phyloP scores from a whole-genome alignment of 2,797 vertebrate species.

The Pantherophis alleghaniensis region DNA sequence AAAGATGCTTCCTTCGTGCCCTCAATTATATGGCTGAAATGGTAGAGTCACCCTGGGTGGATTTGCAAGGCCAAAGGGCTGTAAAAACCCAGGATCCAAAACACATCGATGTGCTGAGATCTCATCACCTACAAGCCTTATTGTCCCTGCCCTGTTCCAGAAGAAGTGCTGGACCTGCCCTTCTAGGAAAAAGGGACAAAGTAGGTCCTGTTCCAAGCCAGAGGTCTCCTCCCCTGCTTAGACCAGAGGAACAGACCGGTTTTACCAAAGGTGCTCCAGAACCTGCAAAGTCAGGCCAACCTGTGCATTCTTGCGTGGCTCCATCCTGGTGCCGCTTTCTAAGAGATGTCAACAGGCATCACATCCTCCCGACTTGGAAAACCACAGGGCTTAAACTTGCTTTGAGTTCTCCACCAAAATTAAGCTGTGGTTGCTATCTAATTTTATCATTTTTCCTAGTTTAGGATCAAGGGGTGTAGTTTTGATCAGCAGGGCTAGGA shows the following conservation, averaged over 20 bases:
- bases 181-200: neutral
- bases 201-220: neutral
- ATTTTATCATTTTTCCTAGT: neutral
- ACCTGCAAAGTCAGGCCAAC: neutral
- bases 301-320: neutral
- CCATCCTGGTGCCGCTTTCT: neutral
- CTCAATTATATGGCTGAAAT: neutral
- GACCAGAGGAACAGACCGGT: neutral
- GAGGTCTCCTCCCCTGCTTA: neutral
- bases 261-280: neutral
- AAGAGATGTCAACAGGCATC: neutral
- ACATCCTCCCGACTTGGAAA: neutral
- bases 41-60: neutral
- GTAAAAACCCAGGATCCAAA: neutral
- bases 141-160: neutral
- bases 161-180: neutral
- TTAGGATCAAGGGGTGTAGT: neutral
- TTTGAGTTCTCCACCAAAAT: neutral
- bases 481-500: neutral
- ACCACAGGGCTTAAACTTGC: neutral
- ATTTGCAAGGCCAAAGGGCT: neutral
- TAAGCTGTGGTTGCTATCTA: too few relatives aligned
- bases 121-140: neutral
- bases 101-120: neutral
- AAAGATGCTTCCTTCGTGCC: neutral